phyloP scores from a whole-genome alignment of 2,888 invertebrate species.

The Coleophora deauratella region DNA sequence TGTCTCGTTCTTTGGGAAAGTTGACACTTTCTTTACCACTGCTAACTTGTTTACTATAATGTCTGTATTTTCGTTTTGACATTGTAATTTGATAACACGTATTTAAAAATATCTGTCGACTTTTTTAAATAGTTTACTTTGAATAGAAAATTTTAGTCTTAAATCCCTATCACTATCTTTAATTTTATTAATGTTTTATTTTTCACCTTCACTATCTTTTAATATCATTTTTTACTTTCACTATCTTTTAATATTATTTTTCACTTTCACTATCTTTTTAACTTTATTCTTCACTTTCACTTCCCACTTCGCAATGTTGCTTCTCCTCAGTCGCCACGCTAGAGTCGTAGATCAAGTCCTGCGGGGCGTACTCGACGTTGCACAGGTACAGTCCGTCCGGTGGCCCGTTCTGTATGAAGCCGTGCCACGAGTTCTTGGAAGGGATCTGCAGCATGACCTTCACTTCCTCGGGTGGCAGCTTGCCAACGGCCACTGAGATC shows the following conservation, averaged over 20 bases:
- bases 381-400: constrained; percentile 83
- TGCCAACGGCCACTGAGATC: constrained; percentile 75
- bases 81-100: no score
- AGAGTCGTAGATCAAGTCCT: constrained; percentile 60
- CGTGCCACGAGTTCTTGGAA: constrained; percentile 78
- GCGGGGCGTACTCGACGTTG: constrained; percentile 79
- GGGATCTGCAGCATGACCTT: constrained; percentile 86
- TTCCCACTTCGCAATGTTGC: constrained; percentile 1
- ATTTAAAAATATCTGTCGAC: no score
- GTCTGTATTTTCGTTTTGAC: no score
- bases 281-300: constrained; percentile 19
- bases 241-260: no score
- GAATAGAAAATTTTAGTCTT: no score
- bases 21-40: not conserved
- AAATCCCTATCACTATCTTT: no score
- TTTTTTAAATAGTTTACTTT: no score
- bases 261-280: constrained; percentile 3
- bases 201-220: no score
- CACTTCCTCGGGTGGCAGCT: constrained; percentile 77
- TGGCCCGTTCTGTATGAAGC: constrained; percentile 64
- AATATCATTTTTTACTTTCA: no score
- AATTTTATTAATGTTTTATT: no score
- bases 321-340: constrained; percentile 5
- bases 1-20: not conserved
- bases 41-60: not conserved